A percentile compares a stretch with the other conserved stretches of the same genome.
These are phyloP conservation scores for Cantharis nigra DNA, from an alignment of 2,888 invertebrate species.

Conservation along the genomic window DNA sequence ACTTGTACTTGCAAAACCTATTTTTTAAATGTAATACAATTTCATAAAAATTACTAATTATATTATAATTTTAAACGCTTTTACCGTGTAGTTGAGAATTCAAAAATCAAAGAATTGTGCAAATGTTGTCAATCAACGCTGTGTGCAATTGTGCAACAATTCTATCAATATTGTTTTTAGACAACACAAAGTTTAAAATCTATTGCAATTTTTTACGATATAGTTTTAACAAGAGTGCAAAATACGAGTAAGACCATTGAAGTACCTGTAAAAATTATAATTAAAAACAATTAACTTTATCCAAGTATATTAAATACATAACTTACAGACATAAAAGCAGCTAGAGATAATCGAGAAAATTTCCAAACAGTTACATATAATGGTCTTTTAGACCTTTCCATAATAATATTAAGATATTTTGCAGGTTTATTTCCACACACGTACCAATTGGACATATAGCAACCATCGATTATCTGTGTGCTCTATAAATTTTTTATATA, in stretches of 20 bases:
- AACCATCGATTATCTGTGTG: conserved; percentile 23
- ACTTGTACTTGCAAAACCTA: too few relatives aligned
- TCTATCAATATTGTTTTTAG: too few relatives aligned
- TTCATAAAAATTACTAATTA: too few relatives aligned
- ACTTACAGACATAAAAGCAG: conserved; percentile 16
- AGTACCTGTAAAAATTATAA: conserved; percentile 6
- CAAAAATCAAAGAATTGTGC: too few relatives aligned
- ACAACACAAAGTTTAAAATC: not conserved
- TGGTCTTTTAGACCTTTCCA: conserved; percentile 33
- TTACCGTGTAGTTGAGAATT: too few relatives aligned
- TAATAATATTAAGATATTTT: conserved; percentile 26
- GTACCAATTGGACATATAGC: conserved; percentile 29
- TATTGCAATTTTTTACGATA: not conserved
- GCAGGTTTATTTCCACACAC: conserved; percentile 6
- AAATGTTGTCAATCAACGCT: too few relatives aligned
- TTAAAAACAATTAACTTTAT: not conserved
- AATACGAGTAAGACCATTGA: conserved; percentile 25
- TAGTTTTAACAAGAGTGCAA: conserved; percentile 21
- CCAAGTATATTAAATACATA: not conserved
- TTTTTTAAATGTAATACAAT: too few relatives aligned
- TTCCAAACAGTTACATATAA: conserved; percentile 13
- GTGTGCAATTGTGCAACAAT: not conserved
- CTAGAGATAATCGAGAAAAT: conserved; percentile 14
- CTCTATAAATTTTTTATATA: conserved; percentile 18
- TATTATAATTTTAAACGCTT: too few relatives aligned